Percentiles rank a stretch among this genome's conserved stretches.
phyloP scores from a whole-genome alignment of 2,888 invertebrate genomes.

The Caenorhabditis sinica region DNA sequence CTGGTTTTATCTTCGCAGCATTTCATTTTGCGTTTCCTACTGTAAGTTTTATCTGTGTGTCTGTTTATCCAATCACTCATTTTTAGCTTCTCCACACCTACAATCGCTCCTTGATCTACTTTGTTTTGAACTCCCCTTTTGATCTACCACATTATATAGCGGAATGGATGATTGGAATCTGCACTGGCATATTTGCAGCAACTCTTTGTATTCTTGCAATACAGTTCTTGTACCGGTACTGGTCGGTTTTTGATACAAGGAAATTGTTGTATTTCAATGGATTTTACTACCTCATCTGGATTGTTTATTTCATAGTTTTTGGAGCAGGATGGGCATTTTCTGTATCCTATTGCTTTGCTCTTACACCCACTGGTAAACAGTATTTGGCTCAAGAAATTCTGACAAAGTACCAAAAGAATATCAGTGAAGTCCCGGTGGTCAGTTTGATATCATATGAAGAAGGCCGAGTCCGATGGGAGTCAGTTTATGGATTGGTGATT shows the following conservation, averaged over 20 bases:
- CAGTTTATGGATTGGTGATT: background rate
- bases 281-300: background rate
- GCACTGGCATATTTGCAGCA: background rate
- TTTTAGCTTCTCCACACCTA: constrained; percentile 14
- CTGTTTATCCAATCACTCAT: background rate
- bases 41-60: background rate
- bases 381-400: background rate
- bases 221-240: constrained; percentile 12
- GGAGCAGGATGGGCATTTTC: constrained; percentile 8
- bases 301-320: background rate
- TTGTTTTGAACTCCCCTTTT: background rate
- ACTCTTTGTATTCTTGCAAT: background rate
- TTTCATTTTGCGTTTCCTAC: background rate
- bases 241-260: background rate
- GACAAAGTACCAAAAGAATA: background rate
- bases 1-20: background rate
- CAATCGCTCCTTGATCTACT: background rate
- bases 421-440: background rate
- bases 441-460: constrained; percentile 7
- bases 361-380: background rate
- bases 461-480: background rate
- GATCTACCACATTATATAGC: background rate
- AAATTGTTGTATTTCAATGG: constrained; percentile 14
- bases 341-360: constrained; percentile 1
- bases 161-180: constrained; percentile 1